phyloP scores from a whole-genome alignment of 2,113 vertebrate genomes.

The Atrichornis clamosus region DNA sequence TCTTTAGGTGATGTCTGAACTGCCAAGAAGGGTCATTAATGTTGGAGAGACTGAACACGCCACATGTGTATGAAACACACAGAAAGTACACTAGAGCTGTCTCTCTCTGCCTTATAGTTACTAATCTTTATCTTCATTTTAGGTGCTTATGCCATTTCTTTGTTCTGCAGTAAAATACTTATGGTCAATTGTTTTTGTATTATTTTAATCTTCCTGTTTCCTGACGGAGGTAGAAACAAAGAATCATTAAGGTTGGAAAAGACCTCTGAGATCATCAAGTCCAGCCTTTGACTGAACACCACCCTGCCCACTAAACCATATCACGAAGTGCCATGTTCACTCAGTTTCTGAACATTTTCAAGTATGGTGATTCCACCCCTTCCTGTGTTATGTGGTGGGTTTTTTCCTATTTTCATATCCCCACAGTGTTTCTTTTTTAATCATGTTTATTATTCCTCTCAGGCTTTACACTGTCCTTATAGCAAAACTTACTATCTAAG shows the following conservation, averaged over 20 bases:
- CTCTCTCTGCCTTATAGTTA: background rate
- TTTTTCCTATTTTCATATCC: background rate
- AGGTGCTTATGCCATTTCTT: background rate
- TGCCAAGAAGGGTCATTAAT: background rate
- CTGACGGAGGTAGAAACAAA: background rate
- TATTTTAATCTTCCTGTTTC: background rate
- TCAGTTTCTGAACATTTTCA: background rate
- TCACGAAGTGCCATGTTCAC: too few relatives aligned
- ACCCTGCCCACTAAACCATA: background rate
- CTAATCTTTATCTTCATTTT: background rate
- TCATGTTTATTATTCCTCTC: background rate
- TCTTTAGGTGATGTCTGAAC: fast-evolving
- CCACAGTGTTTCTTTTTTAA: background rate
- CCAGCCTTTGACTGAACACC: background rate
- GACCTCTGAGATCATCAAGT: background rate
- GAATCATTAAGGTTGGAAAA: background rate
- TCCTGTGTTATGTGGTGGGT: background rate
- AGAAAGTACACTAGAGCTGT: background rate
- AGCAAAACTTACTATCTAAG: background rate
- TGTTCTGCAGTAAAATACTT: background rate
- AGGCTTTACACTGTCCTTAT: background rate
- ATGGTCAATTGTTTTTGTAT: background rate
- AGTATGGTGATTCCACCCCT: background rate
- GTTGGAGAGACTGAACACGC: background rate
- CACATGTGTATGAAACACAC: background rate